Base-by-base conservation (phyloP, 2,113 vertebrate species). In the Elaphurus davidianus region DNA sequence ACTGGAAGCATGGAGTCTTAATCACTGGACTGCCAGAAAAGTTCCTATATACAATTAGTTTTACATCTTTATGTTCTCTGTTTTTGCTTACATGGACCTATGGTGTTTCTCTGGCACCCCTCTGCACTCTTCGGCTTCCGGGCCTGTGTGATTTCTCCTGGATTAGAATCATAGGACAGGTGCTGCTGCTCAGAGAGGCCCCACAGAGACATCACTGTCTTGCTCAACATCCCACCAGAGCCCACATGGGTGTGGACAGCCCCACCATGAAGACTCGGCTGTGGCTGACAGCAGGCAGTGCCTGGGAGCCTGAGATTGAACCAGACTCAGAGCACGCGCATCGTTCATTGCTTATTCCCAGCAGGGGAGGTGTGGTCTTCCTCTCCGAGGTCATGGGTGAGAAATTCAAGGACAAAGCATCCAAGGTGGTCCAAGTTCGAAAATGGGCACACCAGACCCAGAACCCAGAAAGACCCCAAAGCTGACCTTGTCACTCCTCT, bases 291-390 rank as follows among this genome's bases (percentile, higher is more conserved):
- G 3, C 28, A 57, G 16, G 71, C 5, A n/a, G 25, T 13, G 5
- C 40, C 43, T 1, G 3, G 23, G 2, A 55, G 33, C 52, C 71
- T 52, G 7, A 23, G 78, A 27, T 0, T 85, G n/a, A 71, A 52
- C 14, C 64, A 96, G 86, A 81, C 16, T 2, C 17, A 2, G 36
- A 21, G 50, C 64, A 12, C 0, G 0, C 1, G 9, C n/a, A 30
- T 21, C 3, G 5, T 3, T 43, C 62, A 19, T 1, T 27, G 47
- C 21, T 12, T 4, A 1, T 28, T 19, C 50, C 81, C 55, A 11
- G 36, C 3, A 23, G 5, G 8, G 30, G 33, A 0, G 9, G 3
- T 1, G 13, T 10, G 10, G 10, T 9, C 45, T 19, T 79, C 36
- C 45, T 55, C 67, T 40, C 57, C 67, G 0, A 3, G 15, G 30